Base-by-base conservation (phyloP, 1,140 invertebrate species). In the Drosophila ananassae region DNA sequence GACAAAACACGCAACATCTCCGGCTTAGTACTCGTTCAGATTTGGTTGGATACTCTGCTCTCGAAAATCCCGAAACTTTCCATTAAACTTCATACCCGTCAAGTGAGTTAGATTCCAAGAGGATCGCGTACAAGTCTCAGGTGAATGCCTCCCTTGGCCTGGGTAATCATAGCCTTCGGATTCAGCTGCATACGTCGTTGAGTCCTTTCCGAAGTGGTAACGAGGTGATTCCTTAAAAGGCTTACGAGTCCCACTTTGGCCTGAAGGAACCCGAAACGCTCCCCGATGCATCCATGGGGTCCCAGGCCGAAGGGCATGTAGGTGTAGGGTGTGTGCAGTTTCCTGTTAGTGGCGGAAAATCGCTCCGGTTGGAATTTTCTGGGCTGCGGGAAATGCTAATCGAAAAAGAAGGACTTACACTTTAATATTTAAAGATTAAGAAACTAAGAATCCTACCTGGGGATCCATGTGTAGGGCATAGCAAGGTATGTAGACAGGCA, bases 241-340 rank as follows among this genome's bases (percentile, higher is more conserved):
- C 90, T 59, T 0, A 91, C 71, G 32, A 92, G 59, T 1, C 89
- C 90, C 30, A 91, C 79, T 71, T 91, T 92, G 0, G 81, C 73
- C 59, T 90, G 90, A 7, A 92, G 46, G 1, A 80, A 48, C 4
- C 71, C 84, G 50, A 84, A 92, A 0, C 91, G 81, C 57, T 92
- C 92, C 93, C 95, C 96, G 72, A 97, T 96, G 89, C 96, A 97
- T 79, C 94, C 95, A 41, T 96, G 93, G 3, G 95, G 94, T 12
- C 96, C 96, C 54, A 95, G 94, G 5, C 96, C 96, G 79, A 98
- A 98, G 1, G 97, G 96, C 59, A 97, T 90, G 85, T 94, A 97
- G 0, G 94, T 93, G 57, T 93, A 94, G 50, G 91, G 94, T 58
- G 54, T 90, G 54, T 79, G 92, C 73, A 66, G 90, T 77, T 87